Evolutionary conservation across 2,113 vertebrate species (phyloP), one percentile per base, ranked within the genome.

Genomic region (Podarcis cretensis): DNA sequence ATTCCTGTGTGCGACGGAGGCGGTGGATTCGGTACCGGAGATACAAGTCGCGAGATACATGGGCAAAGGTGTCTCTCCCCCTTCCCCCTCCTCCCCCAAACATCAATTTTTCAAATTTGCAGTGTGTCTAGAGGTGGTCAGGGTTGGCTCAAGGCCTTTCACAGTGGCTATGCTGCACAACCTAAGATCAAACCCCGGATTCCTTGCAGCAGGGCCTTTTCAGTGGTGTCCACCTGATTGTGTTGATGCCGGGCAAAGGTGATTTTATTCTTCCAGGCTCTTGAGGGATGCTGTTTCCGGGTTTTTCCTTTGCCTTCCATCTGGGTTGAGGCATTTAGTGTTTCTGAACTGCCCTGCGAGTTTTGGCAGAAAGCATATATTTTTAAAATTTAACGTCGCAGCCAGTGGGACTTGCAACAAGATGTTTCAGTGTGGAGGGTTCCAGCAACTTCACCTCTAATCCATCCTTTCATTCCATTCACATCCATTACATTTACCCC

Each of bases 1-100:
- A 99, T 95, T 99, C 99, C 12, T 99, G 98, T 23, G 99, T 99
- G 87, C 97, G 99, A 89, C 98, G 99, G 66, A 96, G 98, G 83
- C 96, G 98, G 92, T 99, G 98, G 99, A 97, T 99, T 85, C 98
- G 99, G 83, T 98, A 99, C 96, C 97, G 99, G 96, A 98, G 97
- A 97, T 99, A 99, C 96, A 98, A 97, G 86, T 97, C 98, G 48
- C 98, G 97, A 87, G 98, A 99, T 18, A 6, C 94, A 89, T 99
- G 99, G 99, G 98, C 98, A 0, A 98, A 99, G 98, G 99, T 97
- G 35, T 92, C 88, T 32, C 20, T 21, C 84, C 12, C 25, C 2
- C 16, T n/a, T 7, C 13, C 27, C 75, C 37, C 84, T 9, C 9
- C 43, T 1, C 43, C 35, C 35, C 35, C 35, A 35, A 37, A 40